Conservation (phyloP, 2,113 vertebrate genomes). For the Pachypanchax playfairii region DNA sequence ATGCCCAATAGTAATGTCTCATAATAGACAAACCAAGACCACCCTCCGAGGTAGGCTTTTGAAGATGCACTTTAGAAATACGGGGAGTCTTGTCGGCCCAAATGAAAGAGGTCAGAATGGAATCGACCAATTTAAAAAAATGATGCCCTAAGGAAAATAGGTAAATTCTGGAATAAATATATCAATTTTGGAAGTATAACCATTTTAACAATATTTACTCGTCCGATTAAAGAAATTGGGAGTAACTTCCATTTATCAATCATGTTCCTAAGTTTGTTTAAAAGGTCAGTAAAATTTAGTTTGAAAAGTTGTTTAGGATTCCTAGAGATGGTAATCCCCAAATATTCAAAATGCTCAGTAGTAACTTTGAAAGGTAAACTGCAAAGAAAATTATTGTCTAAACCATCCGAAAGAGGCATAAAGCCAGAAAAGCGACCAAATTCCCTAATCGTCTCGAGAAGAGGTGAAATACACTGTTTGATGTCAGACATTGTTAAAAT, state of each 20-base stretch:
- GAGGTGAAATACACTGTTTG: accelerated
- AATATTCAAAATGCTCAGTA: background rate
- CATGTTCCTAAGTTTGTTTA: too few species aligned
- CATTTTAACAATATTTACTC: background rate
- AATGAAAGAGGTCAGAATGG: background rate
- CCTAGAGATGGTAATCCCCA: background rate
- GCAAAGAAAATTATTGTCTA: background rate
- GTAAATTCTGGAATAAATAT: background rate
- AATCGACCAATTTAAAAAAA: background rate
- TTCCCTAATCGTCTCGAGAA: accelerated
- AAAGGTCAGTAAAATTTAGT: background rate
- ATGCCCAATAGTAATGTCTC: too few species aligned
- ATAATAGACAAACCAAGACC: background rate
- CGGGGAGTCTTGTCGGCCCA: too few species aligned
- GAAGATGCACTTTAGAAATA: background rate
- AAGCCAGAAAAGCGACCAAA: background rate
- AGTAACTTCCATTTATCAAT: background rate
- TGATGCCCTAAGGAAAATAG: background rate
- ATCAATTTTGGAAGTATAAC: background rate
- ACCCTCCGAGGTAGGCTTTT: background rate
- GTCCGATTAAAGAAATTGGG: background rate
- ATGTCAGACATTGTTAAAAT: background rate
- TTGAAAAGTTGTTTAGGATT: background rate
- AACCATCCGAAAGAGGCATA: background rate
- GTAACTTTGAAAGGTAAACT: background rate